Conservation (phyloP, 2,113 vertebrate species). For the Irena cyanogastra region DNA sequence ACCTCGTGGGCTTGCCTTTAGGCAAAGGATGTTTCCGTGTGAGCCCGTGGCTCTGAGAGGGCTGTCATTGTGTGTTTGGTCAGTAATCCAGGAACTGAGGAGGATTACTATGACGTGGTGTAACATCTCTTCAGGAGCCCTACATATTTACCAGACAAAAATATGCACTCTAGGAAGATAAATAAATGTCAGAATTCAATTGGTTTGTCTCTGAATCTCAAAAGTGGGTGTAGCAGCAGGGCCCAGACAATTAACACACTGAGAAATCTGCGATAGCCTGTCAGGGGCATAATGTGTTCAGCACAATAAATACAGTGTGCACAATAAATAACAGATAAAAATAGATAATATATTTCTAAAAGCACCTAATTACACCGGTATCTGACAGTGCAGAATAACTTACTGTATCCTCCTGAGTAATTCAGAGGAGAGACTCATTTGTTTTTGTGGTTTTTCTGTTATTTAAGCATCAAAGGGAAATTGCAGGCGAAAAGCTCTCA, state of each 20-base stretch:
- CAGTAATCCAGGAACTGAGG: not conserved
- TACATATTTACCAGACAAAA: not conserved
- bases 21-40: not conserved
- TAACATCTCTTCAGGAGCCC: not conserved
- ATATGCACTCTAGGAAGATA: not conserved
- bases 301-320: not conserved
- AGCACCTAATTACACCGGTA: not conserved
- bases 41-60: not conserved
- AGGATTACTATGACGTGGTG: not conserved
- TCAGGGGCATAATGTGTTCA: not conserved
- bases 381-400: not conserved
- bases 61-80: not conserved
- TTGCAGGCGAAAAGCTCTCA: not conserved
- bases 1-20: not conserved
- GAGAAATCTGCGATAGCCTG: not conserved
- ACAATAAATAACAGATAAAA: constrained; percentile 29
- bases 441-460: not conserved
- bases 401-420: not conserved
- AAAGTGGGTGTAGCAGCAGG: not conserved
- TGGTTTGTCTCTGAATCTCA: not conserved
- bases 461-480: not conserved
- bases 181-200: not conserved
- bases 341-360: constrained; percentile 8
- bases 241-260: not conserved
- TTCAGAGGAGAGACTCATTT: not conserved